phyloP scores from a whole-genome alignment of 2,113 vertebrate genomes.

The Phodopus roborovskii region DNA sequence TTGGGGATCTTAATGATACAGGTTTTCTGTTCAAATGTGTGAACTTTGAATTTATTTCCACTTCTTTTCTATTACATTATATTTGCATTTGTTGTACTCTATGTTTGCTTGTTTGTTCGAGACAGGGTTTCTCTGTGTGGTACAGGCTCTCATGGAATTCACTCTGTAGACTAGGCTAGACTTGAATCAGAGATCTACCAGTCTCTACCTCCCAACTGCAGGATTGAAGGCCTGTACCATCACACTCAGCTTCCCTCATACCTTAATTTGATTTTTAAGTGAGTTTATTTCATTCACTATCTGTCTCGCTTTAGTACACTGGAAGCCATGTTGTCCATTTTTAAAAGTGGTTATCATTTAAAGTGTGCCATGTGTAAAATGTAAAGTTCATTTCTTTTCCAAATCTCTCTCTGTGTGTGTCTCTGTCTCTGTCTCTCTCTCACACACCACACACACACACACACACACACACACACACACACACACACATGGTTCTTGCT shows the following conservation, averaged over 20 bases:
- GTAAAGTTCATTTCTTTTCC: neutral
- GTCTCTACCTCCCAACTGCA: neutral
- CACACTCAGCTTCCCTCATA: neutral
- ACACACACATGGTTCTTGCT: neutral
- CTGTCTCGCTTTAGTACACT: neutral
- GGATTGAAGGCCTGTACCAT: neutral
- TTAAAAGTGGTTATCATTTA: neutral
- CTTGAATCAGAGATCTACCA: neutral
- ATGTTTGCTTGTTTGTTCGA: neutral
- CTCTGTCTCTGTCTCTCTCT: no score
- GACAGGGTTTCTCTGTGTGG: neutral
- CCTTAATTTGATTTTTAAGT: neutral
- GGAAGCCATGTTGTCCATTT: neutral
- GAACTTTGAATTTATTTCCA: neutral
- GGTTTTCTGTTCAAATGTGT: neutral
- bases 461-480: no score
- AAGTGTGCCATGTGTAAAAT: neutral
- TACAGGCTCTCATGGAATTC: neutral
- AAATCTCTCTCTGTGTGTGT: neutral
- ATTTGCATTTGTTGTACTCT: neutral
- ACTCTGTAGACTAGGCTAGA: neutral
- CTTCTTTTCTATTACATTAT: neutral
- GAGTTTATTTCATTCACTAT: neutral
- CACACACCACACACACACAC: no score
- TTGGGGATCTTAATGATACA: neutral